Conservation (phyloP, 1,140 invertebrate genomes). For the Melitaea cinxia region DNA sequence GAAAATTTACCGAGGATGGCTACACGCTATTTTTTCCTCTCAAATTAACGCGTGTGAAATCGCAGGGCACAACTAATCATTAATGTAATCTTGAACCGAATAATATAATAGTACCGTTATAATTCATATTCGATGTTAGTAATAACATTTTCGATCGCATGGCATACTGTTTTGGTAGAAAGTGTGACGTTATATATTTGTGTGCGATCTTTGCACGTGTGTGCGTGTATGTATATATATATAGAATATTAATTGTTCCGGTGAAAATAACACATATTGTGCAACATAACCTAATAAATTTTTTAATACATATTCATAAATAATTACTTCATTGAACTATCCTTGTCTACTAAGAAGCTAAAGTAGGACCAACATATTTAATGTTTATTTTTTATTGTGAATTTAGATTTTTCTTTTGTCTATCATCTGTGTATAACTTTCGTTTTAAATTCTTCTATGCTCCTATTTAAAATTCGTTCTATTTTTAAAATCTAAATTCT, state of each 20-base stretch:
- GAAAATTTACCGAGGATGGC: too few relatives aligned
- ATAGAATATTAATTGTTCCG: conserved; percentile 64
- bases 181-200: not conserved
- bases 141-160: conserved; percentile 1
- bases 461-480: too few relatives aligned
- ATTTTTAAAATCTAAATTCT: too few relatives aligned
- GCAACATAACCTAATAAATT: conserved; percentile 24
- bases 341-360: not conserved
- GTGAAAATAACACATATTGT: conserved; percentile 52
- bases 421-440: too few relatives aligned
- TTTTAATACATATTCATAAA: not conserved
- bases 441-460: too few relatives aligned
- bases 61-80: too few relatives aligned
- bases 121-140: not conserved
- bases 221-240: conserved; percentile 15
- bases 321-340: conserved; percentile 11
- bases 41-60: too few relatives aligned
- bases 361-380: not conserved
- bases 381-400: too few relatives aligned
- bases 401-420: too few relatives aligned
- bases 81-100: too few relatives aligned
- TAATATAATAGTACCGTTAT: not conserved
- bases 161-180: not conserved
- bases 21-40: too few relatives aligned
- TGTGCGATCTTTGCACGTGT: not conserved